Conservation (phyloP, 1,140 invertebrate species). For the Panulirus ornatus region DNA sequence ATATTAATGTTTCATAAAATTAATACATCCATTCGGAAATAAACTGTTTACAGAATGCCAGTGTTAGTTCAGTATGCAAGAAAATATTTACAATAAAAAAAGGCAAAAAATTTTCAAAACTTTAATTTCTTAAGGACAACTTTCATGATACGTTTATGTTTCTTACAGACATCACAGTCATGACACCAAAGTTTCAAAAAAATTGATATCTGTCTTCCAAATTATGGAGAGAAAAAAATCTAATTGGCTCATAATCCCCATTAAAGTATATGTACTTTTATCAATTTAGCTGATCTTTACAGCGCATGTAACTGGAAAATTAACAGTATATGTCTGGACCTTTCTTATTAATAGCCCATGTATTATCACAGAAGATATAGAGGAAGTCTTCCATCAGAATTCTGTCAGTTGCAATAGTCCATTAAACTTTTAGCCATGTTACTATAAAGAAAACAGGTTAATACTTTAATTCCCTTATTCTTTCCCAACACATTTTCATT, state of each 20-base stretch:
- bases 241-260: neutral
- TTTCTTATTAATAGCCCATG: neutral
- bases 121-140: neutral
- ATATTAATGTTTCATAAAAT: neutral
- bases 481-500: no score
- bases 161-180: neutral
- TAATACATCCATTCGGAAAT: neutral
- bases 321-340: constrained; percentile 7
- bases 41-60: neutral
- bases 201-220: neutral
- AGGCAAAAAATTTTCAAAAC: neutral
- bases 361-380: neutral
- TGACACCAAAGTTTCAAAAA: neutral
- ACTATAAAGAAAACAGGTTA: no score
- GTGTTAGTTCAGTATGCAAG: neutral
- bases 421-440: no score
- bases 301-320: neutral
- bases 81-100: neutral
- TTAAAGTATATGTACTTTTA: neutral
- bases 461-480: no score
- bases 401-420: neutral
- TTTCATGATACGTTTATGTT: neutral
- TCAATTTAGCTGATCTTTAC: neutral
- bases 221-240: neutral
- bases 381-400: constrained; percentile 11